Percentiles rank a stretch among this genome's conserved stretches.
phyloP scores from a whole-genome alignment of 2,113 vertebrate species.

The Cathartes aura region DNA sequence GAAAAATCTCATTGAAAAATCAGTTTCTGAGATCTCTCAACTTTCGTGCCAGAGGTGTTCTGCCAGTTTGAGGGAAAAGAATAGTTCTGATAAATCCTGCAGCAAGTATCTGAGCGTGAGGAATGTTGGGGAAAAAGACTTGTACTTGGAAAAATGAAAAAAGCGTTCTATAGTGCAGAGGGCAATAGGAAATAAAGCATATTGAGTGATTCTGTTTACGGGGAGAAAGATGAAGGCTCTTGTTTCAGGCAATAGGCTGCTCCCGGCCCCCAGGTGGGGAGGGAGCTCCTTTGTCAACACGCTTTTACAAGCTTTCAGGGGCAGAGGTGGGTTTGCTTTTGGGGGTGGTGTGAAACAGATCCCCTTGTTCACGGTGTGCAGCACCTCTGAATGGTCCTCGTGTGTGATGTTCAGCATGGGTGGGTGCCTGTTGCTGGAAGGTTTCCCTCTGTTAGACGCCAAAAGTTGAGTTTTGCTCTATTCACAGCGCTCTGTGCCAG shows the following conservation, averaged over 20 bases:
- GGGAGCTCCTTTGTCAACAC: neutral
- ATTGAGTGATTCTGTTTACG: neutral
- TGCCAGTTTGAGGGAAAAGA: neutral
- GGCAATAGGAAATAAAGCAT: neutral
- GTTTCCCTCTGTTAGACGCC: neutral
- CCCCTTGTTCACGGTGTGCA: fast-evolving
- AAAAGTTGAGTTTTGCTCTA: neutral
- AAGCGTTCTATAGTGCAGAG: neutral
- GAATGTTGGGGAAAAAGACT: neutral
- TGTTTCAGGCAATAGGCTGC: neutral
- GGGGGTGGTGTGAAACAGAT: neutral
- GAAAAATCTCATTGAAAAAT: neutral
- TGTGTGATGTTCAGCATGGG: fast-evolving
- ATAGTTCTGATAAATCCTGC: neutral
- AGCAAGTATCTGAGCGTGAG: neutral
- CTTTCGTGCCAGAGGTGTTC: neutral
- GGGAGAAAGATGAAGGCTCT: neutral
- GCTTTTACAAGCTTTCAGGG: neutral
- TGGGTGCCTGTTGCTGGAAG: neutral
- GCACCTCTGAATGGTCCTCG: fast-evolving
- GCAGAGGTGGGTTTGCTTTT: neutral
- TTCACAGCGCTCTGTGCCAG: neutral
- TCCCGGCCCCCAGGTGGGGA: neutral
- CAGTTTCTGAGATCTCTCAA: neutral
- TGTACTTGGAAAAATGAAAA: neutral